A percentile compares a stretch with the other conserved stretches of the same genome.
These are phyloP conservation scores for Drosophila suzukii DNA, from an alignment of 1,140 invertebrate species.

Conservation along the genomic window DNA sequence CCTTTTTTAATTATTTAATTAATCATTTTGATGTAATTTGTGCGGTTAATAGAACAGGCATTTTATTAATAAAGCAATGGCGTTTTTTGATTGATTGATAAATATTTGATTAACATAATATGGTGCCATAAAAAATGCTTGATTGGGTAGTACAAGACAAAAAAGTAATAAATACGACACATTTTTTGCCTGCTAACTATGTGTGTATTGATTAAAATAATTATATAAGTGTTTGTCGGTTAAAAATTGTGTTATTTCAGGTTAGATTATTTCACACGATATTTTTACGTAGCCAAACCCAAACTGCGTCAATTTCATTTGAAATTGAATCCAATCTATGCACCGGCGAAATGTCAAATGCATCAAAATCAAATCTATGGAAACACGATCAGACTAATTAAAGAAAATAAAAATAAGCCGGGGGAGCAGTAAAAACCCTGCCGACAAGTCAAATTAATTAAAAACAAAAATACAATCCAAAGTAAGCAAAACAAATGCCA, in stretches of 20 bases:
- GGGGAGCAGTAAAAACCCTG: constrained; percentile 17
- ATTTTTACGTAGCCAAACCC: constrained; percentile 13
- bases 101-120: constrained; percentile 69
- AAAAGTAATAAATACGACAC: constrained; percentile 1
- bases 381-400: constrained; percentile 60
- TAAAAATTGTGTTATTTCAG: constrained; percentile 15
- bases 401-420: constrained; percentile 47
- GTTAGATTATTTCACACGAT: constrained; percentile 24
- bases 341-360: constrained; percentile 65
- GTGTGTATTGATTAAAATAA: constrained; percentile 1
- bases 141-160: not conserved
- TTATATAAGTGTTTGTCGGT: constrained; percentile 1
- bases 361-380: constrained; percentile 51
- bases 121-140: constrained; percentile 27
- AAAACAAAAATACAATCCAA: constrained; percentile 58
- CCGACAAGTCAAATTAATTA: constrained; percentile 62
- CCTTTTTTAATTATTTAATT: constrained; percentile 49
- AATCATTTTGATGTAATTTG: constrained; percentile 41
- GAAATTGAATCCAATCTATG: constrained; percentile 28
- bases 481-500: constrained; percentile 56
- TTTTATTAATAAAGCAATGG: constrained; percentile 34
- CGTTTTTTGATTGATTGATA: constrained; percentile 37
- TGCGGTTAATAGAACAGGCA: constrained; percentile 27
- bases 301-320: constrained; percentile 30
- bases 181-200: constrained; percentile 7